These are phyloP conservation scores for Hapalemur alaotrensis DNA, from an alignment of 2,797 vertebrate species.

Conservation along the genomic window DNA sequence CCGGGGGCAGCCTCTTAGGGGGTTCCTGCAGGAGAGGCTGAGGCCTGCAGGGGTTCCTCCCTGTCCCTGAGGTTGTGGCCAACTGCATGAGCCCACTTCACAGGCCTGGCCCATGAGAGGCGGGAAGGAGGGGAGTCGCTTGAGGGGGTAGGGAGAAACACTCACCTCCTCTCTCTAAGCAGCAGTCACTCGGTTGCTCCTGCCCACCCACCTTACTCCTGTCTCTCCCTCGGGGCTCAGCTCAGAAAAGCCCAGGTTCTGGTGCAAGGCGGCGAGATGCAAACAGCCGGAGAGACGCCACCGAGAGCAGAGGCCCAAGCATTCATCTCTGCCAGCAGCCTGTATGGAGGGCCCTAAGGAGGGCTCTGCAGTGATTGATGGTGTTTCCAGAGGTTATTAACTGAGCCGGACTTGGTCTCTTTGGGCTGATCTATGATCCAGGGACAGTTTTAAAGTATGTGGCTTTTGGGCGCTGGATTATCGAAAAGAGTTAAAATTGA, in stretches of 20 bases:
- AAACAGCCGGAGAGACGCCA: neutral
- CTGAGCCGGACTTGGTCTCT: slow-evolving; percentile 78
- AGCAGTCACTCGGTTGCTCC: neutral
- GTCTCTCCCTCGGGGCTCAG: neutral
- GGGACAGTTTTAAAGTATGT: slow-evolving; percentile 81
- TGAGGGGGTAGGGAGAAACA: neutral
- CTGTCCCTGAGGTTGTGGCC: neutral
- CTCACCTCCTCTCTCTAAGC: neutral
- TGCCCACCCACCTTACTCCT: neutral
- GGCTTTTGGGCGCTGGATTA: slow-evolving; percentile 76
- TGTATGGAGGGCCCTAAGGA: slow-evolving; percentile 63
- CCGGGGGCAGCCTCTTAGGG: neutral
- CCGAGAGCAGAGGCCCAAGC: slow-evolving; percentile 34
- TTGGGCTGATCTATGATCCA: slow-evolving; percentile 83
- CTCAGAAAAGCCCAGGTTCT: neutral
- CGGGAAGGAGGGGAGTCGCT: neutral
- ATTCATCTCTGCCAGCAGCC: slow-evolving; percentile 77
- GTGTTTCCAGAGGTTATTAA: slow-evolving; percentile 83
- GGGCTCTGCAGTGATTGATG: slow-evolving; percentile 80
- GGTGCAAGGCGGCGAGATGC: neutral
- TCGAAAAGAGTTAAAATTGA: slow-evolving; percentile 76
- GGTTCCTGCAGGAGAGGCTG: neutral
- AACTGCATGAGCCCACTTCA: neutral
- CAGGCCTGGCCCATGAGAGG: accelerated
- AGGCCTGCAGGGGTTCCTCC: neutral